phyloP scores from a whole-genome alignment of 2,113 vertebrate genomes.

The Larimichthys crocea region DNA sequence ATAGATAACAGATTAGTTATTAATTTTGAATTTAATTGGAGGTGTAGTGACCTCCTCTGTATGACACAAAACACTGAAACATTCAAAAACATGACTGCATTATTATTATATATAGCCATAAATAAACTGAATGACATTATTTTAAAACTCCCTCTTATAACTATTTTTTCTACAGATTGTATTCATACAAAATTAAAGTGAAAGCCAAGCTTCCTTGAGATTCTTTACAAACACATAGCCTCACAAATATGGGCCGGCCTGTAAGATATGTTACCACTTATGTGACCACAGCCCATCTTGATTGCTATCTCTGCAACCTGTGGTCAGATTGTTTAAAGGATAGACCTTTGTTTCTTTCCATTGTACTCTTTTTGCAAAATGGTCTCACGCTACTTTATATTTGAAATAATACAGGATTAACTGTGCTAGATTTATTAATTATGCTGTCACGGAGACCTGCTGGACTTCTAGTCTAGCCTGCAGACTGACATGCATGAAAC shows the following conservation, averaged over 20 bases:
- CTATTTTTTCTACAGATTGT: not conserved
- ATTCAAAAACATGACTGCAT: no score
- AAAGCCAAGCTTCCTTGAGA: not conserved
- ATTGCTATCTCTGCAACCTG: not conserved
- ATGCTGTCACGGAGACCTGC: conserved; percentile 19
- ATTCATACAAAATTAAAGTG: not conserved
- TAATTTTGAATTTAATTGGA: not conserved
- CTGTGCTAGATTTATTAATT: conserved; percentile 1
- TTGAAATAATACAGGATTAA: not conserved
- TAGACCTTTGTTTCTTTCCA: not conserved
- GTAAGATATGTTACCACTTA: not conserved
- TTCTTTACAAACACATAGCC: not conserved
- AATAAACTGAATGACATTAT: not conserved
- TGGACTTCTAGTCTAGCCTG: not conserved
- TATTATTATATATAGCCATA: no score
- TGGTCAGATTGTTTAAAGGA: not conserved
- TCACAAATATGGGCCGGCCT: not conserved
- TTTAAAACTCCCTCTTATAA: not conserved
- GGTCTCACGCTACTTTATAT: not conserved
- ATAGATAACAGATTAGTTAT: not conserved
- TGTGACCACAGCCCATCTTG: not conserved
- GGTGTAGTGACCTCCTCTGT: not conserved
- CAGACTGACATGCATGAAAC: conserved; percentile 30
- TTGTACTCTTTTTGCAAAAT: not conserved
- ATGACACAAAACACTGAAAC: no score